Percentiles rank a stretch among this genome's conserved stretches.
Evolutionary conservation across 2,888 invertebrate genomes (phyloP).

Genomic region (Pristionchus japonicus): DNA sequence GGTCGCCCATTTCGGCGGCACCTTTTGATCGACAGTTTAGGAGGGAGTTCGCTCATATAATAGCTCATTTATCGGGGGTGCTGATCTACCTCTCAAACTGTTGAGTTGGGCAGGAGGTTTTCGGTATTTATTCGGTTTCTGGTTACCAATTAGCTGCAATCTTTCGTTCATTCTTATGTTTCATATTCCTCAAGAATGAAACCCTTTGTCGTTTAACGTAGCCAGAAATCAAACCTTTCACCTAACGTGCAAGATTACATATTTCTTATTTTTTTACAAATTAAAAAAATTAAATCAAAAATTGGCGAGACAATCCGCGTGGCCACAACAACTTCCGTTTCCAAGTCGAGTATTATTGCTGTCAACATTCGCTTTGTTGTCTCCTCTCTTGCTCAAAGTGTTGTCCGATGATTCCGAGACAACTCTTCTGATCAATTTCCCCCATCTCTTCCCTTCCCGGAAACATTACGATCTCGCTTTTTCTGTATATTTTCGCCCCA

Average conservation of each 20-base stretch:
- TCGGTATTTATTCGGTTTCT: too few relatives aligned
- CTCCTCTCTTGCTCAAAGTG: neutral
- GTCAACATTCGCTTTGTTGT: constrained; percentile 9
- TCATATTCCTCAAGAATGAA: too few relatives aligned
- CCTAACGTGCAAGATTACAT: too few relatives aligned
- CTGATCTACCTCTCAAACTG: neutral
- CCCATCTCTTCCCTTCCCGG: neutral
- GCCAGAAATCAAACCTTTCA: too few relatives aligned
- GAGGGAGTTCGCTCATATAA: neutral
- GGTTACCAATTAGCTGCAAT: too few relatives aligned
- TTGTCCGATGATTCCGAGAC: neutral
- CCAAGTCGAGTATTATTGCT: neutral
- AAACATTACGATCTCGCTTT: neutral
- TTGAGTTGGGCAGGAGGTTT: too few relatives aligned
- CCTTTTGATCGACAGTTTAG: neutral
- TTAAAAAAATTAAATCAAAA: neutral
- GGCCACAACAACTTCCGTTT: neutral
- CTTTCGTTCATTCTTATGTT: too few relatives aligned
- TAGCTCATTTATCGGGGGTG: neutral
- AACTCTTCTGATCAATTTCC: neutral
- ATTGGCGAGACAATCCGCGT: neutral
- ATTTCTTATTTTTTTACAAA: neutral
- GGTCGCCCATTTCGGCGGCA: neutral
- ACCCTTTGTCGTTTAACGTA: too few relatives aligned
- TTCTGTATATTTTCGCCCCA: neutral